Base-by-base conservation (phyloP, 2,888 invertebrate genomes). In the Megalurothrips usitatus region DNA sequence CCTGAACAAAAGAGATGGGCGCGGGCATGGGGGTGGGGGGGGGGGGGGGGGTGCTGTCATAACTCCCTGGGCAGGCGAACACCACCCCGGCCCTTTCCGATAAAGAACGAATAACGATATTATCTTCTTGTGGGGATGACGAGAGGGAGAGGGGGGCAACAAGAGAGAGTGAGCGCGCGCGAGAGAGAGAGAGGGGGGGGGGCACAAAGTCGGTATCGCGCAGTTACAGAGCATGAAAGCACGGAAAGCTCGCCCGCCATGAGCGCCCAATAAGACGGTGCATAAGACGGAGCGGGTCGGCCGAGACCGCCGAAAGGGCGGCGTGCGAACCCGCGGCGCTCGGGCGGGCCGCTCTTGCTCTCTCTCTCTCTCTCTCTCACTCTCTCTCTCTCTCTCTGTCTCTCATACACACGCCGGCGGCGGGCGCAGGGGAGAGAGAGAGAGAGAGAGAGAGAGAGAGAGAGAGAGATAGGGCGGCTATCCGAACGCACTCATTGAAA, bases 61-160 rank as follows among this genome's bases (percentile, higher is more conserved):
- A 58, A 58, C 58, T 58, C 58, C 17, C 58, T 58, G 6, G 34
- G 34, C 34, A 43, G 34, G 6, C 2, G 3, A 43, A 43, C 34
- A 43, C 2, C 34, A 43, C 34, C 34, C 34, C 23, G 26, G 9
- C 68, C 68, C 68, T 23, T 23, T 75, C 68, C 68, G 68, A 75
- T 75, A 26, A 75, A 75, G 68, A 75, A 75, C 23, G 26, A 75
- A 75, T 75, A 75, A 75, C 68, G 68, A 75, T 75, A 26, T 75
- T 75, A 75, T 75, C 68, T 75, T 26, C 26, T 26, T 26, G 68
- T 26, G 68, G 68, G 11, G 26, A 68, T 23, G 68, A 75, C 26
- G 68, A 14, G 58, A 58, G 58, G 52, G 52, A 52, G 52, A 52
- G 52, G 10, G 19, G 52, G 19, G 52, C 6, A 52, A 19, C 6